phyloP scores from a whole-genome alignment of 2,797 vertebrate genomes.

The Lagocephalus sceleratus region DNA sequence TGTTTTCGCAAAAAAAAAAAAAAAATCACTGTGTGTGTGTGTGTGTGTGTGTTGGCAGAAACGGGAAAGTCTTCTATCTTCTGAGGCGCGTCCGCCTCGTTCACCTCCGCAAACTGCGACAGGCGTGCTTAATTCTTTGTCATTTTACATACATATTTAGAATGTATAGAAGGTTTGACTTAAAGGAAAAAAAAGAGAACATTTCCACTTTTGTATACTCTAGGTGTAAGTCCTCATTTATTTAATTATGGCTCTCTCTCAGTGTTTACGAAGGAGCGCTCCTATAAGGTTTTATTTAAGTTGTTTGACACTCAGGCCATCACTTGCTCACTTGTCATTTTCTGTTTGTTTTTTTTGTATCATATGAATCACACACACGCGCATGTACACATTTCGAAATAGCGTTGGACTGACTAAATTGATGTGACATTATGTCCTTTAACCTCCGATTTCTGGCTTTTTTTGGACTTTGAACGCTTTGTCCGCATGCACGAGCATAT shows the following conservation, averaged over 20 bases:
- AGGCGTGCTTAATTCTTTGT: conserved; percentile 28
- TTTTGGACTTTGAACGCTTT: conserved; percentile 50
- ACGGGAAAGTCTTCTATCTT: conserved; percentile 23
- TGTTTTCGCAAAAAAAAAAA: no score
- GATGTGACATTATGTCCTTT: conserved; percentile 61
- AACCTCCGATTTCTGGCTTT: conserved; percentile 63
- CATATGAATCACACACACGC: conserved; percentile 52
- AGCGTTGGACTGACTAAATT: conserved; percentile 62
- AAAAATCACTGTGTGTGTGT: conserved; percentile 42
- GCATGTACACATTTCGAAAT: conserved; percentile 57
- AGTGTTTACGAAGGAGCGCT: conserved; percentile 44
- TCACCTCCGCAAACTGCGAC: conserved; percentile 29
- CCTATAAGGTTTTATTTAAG: conserved; percentile 39
- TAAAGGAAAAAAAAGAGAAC: neutral
- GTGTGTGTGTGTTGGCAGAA: neutral
- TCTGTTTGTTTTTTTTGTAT: conserved; percentile 45
- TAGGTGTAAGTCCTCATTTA: conserved; percentile 30
- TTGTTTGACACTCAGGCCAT: conserved; percentile 32
- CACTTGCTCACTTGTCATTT: conserved; percentile 41
- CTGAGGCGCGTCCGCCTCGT: conserved; percentile 17
- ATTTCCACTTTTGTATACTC: conserved; percentile 47
- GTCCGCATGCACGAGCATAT: conserved; percentile 78
- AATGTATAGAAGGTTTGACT: conserved; percentile 27
- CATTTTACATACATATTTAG: conserved; percentile 41
- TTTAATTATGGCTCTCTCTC: conserved; percentile 38